Base-by-base conservation (phyloP, 2,797 vertebrate genomes). In the Sebastes taczanowskii region DNA sequence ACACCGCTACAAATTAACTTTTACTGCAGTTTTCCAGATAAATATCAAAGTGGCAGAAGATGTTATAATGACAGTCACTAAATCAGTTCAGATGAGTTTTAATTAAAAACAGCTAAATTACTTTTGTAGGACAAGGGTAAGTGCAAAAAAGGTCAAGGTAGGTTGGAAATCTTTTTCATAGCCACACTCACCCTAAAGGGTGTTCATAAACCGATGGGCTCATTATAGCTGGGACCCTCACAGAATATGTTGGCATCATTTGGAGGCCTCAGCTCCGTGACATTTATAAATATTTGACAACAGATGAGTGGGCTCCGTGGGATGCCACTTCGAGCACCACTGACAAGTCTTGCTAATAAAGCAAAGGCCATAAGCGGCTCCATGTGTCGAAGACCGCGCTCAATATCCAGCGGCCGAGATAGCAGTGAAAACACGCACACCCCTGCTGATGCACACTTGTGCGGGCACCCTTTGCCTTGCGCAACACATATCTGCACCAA, bases 221-320 rank as follows among this genome's bases (percentile, higher is more conserved):
- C 70, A 85, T 93, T 90, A 82, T 64, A 42, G 66, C 65, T 8
- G 60, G 55, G 69, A 77, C 59, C 65, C 78, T 79, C 34, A 27
- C 68, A 81, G 80, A 78, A 71, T 60, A 82, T 55, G 23, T 61
- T 56, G 77, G 77, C 71, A 82, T 85, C 87, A 78, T 87, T 90
- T 85, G 76, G 74, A 74, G 75, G 75, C 83, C 83, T 88, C 63
- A 81, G 73, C 74, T 85, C 67, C 0, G 22, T 91, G 92, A 91
- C 90, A 93, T 95, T 94, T 92, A 91, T 91, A 82, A 92, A 94
- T 92, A 91, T 93, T 94, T 95, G 82, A 92, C 87, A 90, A 88
- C 86, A 91, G 88, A 92, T 89, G 90, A 93, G 79, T 66, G 76
- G 79, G 84, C 84, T 83, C 87, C 2, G 65, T 68, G 70, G 90